phyloP scores from a whole-genome alignment of 2,888 invertebrate genomes.

The Cynaeus angustus region DNA sequence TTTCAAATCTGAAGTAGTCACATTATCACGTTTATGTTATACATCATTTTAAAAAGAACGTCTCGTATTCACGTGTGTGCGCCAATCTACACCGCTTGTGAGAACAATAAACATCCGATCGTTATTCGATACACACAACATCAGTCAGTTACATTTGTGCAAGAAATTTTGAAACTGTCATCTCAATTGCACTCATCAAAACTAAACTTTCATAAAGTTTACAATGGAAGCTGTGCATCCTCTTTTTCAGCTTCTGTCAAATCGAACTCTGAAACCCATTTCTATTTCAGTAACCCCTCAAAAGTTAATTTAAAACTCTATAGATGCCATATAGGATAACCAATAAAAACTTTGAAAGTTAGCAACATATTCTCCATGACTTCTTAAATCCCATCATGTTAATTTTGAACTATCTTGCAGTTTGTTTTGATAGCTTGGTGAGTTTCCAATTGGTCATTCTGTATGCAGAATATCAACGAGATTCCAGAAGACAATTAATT shows the following conservation, averaged over 20 bases:
- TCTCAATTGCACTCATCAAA: no score
- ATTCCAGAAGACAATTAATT: not conserved
- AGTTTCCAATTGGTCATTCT: constrained; percentile 1
- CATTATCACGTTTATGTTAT: no score
- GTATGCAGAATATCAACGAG: constrained; percentile 22
- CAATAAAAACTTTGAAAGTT: constrained; percentile 18
- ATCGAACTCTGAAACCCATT: constrained; percentile 14
- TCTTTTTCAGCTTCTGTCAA: not conserved
- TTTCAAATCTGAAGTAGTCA: no score
- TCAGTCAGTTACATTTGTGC: no score
- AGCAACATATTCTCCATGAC: not conserved
- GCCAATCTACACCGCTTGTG: no score
- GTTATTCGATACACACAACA: no score
- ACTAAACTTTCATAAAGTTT: no score
- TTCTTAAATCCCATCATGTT: not conserved
- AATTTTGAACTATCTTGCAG: not conserved
- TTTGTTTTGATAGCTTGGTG: not conserved
- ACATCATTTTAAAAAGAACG: no score
- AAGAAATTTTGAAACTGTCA: no score
- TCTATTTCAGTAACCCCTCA: constrained; percentile 19
- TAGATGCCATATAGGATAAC: not conserved
- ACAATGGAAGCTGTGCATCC: not conserved
- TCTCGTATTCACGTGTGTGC: no score
- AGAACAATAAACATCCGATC: no score
- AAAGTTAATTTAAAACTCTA: constrained; percentile 32